Conservation (phyloP, 2,113 vertebrate species). For the Nerophis ophidion region DNA sequence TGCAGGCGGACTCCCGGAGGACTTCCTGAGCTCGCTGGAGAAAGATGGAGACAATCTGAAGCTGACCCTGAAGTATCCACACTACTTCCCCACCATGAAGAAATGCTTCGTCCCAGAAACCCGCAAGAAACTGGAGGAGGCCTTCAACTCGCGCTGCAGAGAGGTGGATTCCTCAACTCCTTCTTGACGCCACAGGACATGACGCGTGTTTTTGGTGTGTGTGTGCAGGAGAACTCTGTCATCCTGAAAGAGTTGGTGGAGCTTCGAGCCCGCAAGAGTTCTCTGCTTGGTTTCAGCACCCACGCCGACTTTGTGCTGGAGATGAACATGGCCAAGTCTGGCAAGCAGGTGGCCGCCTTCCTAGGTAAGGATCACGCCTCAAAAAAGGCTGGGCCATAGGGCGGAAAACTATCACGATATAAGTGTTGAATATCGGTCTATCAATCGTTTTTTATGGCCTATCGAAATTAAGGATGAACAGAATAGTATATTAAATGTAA, state of each 20-base stretch:
- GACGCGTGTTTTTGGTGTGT: neutral
- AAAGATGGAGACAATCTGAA: slow-evolving; percentile 81
- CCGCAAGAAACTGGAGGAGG: slow-evolving; percentile 80
- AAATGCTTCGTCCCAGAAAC: slow-evolving; percentile 91
- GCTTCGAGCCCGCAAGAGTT: slow-evolving; percentile 82
- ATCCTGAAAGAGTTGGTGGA: slow-evolving; percentile 91
- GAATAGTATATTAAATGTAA: no score
- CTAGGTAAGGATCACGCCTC: slow-evolving; percentile 72
- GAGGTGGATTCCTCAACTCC: slow-evolving; percentile 68
- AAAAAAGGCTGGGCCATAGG: no score
- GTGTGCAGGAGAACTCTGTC: slow-evolving; percentile 79
- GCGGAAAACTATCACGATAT: no score
- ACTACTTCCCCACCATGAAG: slow-evolving; percentile 96
- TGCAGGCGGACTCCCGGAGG: slow-evolving; percentile 89
- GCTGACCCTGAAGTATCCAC: slow-evolving; percentile 92
- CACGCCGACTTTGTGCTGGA: slow-evolving; percentile 93
- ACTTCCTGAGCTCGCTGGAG: slow-evolving; percentile 89
- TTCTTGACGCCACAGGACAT: no score
- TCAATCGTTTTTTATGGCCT: no score
- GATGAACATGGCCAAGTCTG: slow-evolving; percentile 96
- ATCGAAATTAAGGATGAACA: no score
- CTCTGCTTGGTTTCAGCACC: slow-evolving; percentile 81
- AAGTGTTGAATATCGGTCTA: no score
- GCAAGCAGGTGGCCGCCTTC: slow-evolving; percentile 79
- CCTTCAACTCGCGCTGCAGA: slow-evolving; percentile 95